Evolutionary conservation across 53 echinoderm and acorn worm species (phyloP).

Genomic region (Patiria pectinifera): DNA sequence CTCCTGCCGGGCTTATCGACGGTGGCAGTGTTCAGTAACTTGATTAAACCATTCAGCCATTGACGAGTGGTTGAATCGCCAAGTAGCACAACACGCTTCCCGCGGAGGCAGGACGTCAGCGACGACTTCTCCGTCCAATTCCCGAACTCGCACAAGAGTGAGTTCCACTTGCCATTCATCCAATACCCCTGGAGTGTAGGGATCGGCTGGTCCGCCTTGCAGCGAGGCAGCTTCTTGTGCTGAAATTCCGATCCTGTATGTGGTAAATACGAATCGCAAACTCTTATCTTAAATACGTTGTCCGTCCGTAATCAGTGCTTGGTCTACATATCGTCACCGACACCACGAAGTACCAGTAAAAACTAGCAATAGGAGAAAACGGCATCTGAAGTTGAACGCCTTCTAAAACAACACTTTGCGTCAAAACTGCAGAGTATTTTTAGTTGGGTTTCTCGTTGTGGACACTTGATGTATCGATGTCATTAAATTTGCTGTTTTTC

Average conservation of each 20-base stretch:
- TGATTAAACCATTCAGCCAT: neutral
- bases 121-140: neutral
- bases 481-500: no score
- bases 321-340: no score
- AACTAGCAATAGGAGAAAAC: no score
- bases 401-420: no score
- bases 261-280: neutral
- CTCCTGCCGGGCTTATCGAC: neutral
- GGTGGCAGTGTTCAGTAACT: neutral
- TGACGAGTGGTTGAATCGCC: conserved; percentile 63
- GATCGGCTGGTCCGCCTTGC: conserved; percentile 30
- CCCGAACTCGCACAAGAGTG: conserved; percentile 55
- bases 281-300: no score
- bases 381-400: no score
- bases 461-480: no score
- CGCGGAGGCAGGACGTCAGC: conserved; percentile 1
- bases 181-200: conserved; percentile 65
- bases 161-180: conserved; percentile 55
- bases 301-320: no score
- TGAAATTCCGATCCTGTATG: neutral
- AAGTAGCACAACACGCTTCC: conserved; percentile 25
- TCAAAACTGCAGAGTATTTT: no score
- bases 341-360: no score
- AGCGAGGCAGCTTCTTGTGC: neutral
- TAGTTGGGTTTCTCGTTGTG: no score